phyloP scores from a whole-genome alignment of 2,888 invertebrate species.

The Siphonodentalium dalli region DNA sequence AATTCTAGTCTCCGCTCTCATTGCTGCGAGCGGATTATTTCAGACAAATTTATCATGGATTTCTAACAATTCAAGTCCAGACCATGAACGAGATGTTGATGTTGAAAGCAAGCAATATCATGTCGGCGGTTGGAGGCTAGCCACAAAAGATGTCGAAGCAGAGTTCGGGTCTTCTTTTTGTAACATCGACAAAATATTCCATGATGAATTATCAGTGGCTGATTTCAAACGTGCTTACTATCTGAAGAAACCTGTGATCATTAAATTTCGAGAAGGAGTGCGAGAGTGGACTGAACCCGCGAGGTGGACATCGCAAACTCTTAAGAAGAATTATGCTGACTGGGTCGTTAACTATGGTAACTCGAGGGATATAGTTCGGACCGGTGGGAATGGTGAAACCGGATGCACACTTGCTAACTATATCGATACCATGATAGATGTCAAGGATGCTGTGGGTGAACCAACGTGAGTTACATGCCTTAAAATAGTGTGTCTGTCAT shows the following conservation, averaged over 20 bases:
- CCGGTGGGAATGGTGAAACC: conserved; percentile 49
- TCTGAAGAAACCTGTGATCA: conserved; percentile 48
- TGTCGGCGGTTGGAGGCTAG: conserved; percentile 40
- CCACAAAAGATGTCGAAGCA: conserved; percentile 28
- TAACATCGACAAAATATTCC: conserved; percentile 38
- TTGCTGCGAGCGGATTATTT: too few species aligned
- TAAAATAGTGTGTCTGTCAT: too few species aligned
- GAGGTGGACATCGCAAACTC: conserved; percentile 40
- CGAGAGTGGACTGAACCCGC: conserved; percentile 47
- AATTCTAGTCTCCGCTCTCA: too few species aligned
- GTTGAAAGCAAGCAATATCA: not conserved
- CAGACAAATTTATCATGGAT: too few species aligned
- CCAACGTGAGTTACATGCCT: conserved; percentile 39
- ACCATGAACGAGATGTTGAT: too few species aligned
- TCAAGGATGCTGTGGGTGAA: conserved; percentile 31
- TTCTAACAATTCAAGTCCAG: too few species aligned
- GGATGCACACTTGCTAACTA: conserved; percentile 43
- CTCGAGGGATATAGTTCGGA: conserved; percentile 51
- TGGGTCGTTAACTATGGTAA: conserved; percentile 46
- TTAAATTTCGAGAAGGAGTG: conserved; percentile 49
- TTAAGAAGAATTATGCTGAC: conserved; percentile 44
- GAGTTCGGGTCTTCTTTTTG: conserved; percentile 37
- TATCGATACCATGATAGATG: conserved; percentile 37
- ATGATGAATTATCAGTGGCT: conserved; percentile 32
- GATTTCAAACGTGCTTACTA: conserved; percentile 47